A percentile compares a stretch with the other conserved stretches of the same genome.
Evolutionary conservation across 2,113 vertebrate species (phyloP).

Genomic region (Grantiella picta): DNA sequence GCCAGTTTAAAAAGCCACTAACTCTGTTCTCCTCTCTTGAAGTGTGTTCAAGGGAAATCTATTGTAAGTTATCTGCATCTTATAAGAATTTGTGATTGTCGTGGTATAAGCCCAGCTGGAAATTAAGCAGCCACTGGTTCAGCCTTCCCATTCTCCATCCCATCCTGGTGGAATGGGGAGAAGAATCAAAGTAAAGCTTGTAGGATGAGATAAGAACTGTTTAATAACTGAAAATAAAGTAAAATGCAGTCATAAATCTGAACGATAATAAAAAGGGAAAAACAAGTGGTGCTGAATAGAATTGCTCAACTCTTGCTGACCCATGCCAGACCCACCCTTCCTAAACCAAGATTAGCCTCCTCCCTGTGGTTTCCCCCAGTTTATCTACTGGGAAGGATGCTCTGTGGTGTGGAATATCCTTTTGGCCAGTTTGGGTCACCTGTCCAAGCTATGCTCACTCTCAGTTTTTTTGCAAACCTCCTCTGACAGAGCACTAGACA

Average conservation of each 20-base stretch:
- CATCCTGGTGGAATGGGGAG: background rate
- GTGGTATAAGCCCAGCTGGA: background rate
- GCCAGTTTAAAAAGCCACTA: background rate
- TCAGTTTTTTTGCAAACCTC: background rate
- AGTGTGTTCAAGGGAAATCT: background rate
- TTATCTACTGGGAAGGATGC: background rate
- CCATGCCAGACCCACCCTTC: background rate
- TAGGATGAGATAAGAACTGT: background rate
- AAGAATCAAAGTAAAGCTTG: background rate
- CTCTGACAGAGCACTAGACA: background rate
- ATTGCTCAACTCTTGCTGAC: accelerated
- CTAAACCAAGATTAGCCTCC: background rate
- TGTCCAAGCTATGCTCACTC: background rate
- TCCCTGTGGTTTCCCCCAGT: background rate
- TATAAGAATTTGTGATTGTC: background rate
- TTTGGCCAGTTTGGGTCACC: background rate
- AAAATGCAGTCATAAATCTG: background rate
- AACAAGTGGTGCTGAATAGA: background rate
- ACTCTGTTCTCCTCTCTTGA: background rate
- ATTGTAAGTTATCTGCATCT: accelerated
- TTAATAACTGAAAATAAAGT: background rate
- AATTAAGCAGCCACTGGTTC: background rate
- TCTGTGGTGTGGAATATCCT: background rate
- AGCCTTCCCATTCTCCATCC: background rate
- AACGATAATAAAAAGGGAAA: background rate